Base-by-base conservation (phyloP, 2,113 vertebrate species). In the Phyllopteryx taeniolatus region DNA sequence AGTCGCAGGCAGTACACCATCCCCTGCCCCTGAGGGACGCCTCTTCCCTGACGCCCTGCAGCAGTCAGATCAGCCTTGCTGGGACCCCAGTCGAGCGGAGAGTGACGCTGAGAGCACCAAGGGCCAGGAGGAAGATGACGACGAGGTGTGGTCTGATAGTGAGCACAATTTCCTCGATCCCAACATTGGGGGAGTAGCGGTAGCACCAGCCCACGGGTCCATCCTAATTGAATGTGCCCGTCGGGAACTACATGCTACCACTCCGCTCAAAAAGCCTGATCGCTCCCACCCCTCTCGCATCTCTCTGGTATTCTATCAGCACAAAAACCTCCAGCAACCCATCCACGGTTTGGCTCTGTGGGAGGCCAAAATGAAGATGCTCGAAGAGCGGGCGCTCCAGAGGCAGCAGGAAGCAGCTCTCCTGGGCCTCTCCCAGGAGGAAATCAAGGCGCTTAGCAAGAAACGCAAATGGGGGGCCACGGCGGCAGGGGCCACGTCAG, bases 221-320 rank as follows among this genome's bases (percentile, higher is more conserved):
- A 95, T 99, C 86, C 92, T 99, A 64, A 98, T 99, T 0, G 98
- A 98, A 85, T 99, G 97, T 2, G 96, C 98, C 63, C 93, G 96
- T 62, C 92, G 98, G 1, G 98, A 99, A 88, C 93, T 99, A 13
- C 98, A 99, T 0, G 98, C 98, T 80, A 99, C 98, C 87, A 99
- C 98, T 0, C 97, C 98, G 0, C 92, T 99, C 75, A 98, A 96
- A 92, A 98, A 91, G 67, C 98, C 98, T 31, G 94, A 99, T 88
- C 96, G 98, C 76, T 93, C 94, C 76, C 97, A 99, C 81, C 98
- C 98, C 31, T 94, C 95, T 8, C 96, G 98, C 84, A 99, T 99
- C 92, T 99, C 98, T 78, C 92, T 99, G 80, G 98, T 99, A 73
- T 99, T 99, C 91, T 99, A 99, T 94, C 98, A 99, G 94, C 98